These are phyloP conservation scores for Stigmatopora argus DNA, from an alignment of 2,113 vertebrate genomes.

Conservation along the genomic window DNA sequence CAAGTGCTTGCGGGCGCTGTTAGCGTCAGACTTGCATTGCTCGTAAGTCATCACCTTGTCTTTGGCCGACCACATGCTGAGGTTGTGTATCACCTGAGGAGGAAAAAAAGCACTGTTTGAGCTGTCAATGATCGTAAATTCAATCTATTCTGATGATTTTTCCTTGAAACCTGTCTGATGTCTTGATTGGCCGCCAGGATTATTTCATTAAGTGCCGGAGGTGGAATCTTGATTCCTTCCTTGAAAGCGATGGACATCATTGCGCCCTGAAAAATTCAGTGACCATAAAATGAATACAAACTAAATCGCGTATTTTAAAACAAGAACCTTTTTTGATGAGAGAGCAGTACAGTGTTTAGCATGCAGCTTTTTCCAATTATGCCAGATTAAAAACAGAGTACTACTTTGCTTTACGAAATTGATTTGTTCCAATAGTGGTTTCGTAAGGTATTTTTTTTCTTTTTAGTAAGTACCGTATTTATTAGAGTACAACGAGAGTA, in stretches of 20 bases:
- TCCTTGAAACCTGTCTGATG: conserved; percentile 84
- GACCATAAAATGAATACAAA: neutral
- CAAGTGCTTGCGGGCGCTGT: conserved; percentile 86
- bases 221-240: conserved; percentile 90
- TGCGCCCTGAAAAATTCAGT: conserved; percentile 74
- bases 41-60: conserved; percentile 87
- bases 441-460: too few species aligned
- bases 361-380: too few species aligned
- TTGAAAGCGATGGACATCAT: conserved; percentile 97
- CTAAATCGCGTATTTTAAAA: too few species aligned
- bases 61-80: conserved; percentile 92
- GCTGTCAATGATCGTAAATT: neutral
- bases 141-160: neutral
- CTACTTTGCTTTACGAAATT: too few species aligned
- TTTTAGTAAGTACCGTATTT: too few species aligned
- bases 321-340: too few species aligned
- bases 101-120: neutral
- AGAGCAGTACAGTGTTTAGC: too few species aligned
- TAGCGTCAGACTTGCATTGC: conserved; percentile 83
- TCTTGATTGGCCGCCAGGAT: conserved; percentile 96
- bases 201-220: conserved; percentile 92
- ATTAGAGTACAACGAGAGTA: too few species aligned
- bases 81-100: conserved; percentile 88
- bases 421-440: too few species aligned
- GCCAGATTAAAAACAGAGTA: too few species aligned